Conservation (phyloP, 1,140 invertebrate genomes). For the Anastrepha obliqua region DNA sequence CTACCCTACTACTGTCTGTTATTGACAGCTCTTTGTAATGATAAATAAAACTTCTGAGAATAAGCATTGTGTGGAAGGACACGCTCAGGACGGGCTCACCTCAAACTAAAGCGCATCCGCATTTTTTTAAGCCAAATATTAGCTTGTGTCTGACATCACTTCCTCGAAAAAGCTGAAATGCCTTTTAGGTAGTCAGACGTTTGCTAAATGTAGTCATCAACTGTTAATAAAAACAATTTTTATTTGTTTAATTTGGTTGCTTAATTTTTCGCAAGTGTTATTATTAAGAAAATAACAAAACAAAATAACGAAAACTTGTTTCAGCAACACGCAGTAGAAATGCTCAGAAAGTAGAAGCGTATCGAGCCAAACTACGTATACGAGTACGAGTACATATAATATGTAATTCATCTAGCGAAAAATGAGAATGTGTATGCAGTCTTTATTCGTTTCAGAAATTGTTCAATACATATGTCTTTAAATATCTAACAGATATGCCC, state of each 20-base stretch:
- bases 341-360: not conserved
- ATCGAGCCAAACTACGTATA: not conserved
- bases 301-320: not conserved
- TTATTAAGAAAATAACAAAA: not conserved
- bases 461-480: not conserved
- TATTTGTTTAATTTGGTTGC: not conserved
- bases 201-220: conserved; percentile 17
- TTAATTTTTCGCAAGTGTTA: not conserved
- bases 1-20: not conserved
- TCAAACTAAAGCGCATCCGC: not conserved
- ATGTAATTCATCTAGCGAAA: no score
- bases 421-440: not conserved
- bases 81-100: not conserved
- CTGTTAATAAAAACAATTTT: conserved; percentile 9
- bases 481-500: not conserved
- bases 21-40: not conserved
- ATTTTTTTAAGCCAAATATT: not conserved
- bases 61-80: not conserved
- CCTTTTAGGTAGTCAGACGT: not conserved
- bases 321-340: not conserved
- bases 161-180: not conserved
- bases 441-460: not conserved
- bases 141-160: conserved; percentile 7
- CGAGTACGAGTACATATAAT: no score
- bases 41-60: not conserved